A percentile compares a stretch with the other conserved stretches of the same genome.
phyloP scores from a whole-genome alignment of 2,888 invertebrate species.

The Noctua pronuba region DNA sequence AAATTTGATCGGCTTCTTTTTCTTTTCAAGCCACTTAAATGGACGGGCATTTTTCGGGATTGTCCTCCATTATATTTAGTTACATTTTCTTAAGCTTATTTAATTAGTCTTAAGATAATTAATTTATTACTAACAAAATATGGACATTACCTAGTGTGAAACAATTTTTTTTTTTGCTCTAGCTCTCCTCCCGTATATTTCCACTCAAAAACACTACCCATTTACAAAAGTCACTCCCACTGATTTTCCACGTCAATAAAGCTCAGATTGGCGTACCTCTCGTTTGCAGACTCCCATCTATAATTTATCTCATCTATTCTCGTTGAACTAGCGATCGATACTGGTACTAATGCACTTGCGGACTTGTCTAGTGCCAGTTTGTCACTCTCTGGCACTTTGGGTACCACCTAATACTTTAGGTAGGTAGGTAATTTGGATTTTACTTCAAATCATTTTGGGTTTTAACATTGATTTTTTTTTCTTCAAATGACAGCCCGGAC shows the following conservation, averaged over 20 bases:
- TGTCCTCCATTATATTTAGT: neutral
- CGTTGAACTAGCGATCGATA: conserved; percentile 48
- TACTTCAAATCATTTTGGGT: neutral
- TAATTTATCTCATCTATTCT: conserved; percentile 69
- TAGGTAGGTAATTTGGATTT: neutral
- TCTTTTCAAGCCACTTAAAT: neutral
- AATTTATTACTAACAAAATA: too few relatives aligned
- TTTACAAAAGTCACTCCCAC: neutral
- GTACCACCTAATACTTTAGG: neutral
- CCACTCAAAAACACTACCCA: neutral
- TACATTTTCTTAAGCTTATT: too few relatives aligned
- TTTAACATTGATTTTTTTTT: neutral
- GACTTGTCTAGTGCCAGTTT: conserved; percentile 29
- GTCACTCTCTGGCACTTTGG: conserved; percentile 14
- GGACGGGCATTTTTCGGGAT: neutral
- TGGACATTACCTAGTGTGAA: too few relatives aligned
- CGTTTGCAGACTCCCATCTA: conserved; percentile 54
- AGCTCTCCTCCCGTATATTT: neutral
- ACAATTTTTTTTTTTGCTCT: too few relatives aligned
- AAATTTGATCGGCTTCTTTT: neutral
- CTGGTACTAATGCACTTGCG: conserved; percentile 31
- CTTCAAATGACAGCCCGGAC: too few relatives aligned
- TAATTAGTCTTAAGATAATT: too few relatives aligned
- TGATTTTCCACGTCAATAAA: conserved; percentile 22
- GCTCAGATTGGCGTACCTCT: conserved; percentile 16